Base-by-base conservation (phyloP, 2,113 vertebrate species). In the Datnioides undecimradiatus region DNA sequence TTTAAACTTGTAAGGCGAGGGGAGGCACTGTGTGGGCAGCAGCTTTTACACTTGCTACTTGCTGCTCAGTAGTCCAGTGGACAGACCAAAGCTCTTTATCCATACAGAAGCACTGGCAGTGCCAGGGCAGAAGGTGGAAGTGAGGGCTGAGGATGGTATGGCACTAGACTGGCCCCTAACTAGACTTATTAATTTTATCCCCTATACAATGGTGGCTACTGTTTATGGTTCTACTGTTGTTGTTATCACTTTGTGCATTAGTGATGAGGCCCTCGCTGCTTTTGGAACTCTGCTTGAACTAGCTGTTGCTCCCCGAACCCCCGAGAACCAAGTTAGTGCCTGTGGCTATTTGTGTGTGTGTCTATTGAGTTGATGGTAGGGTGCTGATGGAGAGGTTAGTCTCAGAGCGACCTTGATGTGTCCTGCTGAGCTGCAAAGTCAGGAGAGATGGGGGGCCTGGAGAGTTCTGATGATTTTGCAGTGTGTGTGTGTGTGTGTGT, bases 1-100 rank as follows among this genome's bases (percentile, higher is more conserved):
- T 94, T 95, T 95, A 95, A 91, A 93, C 87, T 68, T 84, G 83
- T 82, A 84, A 90, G 92, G 83, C 85, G 34, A 86, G 80, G 82
- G 59, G 86, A 77, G 81, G 84, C 83, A 78, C 73, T 43, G 55
- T 80, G 74, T 64, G 79, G 73, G 79, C 75, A 70, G 73, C 54
- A 82, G 90, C 83, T 85, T 93, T 92, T 90, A 93, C 93, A 93
- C 93, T 92, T 91, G 92, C 93, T 94, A 93, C 93, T 91, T 92
- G 88, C 51, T 88, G 89, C 83, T 91, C 82, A 83, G 55, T 73
- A 76, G 73, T 85, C 79, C 86, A 69, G 82, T 80, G 85, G 82
- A 75, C 57, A 82, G 80, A 87, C 81, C 91, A 93, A 93, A 94
- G 90, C 90, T 89, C 84, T 92, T 93, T 89, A 95, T 93, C 94